A percentile compares a stretch with the other conserved stretches of the same genome.
These are phyloP conservation scores for Chamaea fasciata DNA, from an alignment of 2,113 vertebrate species.

Conservation along the genomic window DNA sequence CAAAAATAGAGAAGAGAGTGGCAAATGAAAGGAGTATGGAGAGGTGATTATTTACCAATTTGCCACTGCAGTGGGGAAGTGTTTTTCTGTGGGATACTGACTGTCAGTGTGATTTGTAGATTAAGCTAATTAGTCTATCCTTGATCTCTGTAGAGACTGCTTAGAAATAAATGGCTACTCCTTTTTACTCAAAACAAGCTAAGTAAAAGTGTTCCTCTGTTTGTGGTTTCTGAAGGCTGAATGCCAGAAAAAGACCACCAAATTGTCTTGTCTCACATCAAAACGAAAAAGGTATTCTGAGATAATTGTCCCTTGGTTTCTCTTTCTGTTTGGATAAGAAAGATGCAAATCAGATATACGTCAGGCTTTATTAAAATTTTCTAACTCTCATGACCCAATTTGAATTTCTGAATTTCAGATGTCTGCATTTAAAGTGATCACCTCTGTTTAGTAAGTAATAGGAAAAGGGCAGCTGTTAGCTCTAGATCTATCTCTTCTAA, in stretches of 20 bases:
- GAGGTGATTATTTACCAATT: neutral
- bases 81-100: neutral
- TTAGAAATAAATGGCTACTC: neutral
- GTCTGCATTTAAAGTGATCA: neutral
- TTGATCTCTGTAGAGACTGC: neutral
- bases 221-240: neutral
- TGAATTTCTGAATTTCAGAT: neutral
- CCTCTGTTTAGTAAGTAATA: neutral
- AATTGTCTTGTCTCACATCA: neutral
- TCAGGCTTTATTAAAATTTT: neutral
- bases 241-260: neutral
- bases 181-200: neutral
- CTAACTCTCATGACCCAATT: neutral
- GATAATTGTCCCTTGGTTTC: neutral
- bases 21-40: neutral
- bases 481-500: neutral
- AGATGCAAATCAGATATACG: neutral
- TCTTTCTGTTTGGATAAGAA: neutral
- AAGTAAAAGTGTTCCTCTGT: neutral
- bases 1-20: neutral
- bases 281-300: neutral
- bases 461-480: neutral
- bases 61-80: neutral
- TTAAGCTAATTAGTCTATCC: neutral
- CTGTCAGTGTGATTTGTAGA: conserved; percentile 1